Evolutionary conservation across 2,888 invertebrate species (phyloP).

Genomic region (Ormyrus labotus): DNA sequence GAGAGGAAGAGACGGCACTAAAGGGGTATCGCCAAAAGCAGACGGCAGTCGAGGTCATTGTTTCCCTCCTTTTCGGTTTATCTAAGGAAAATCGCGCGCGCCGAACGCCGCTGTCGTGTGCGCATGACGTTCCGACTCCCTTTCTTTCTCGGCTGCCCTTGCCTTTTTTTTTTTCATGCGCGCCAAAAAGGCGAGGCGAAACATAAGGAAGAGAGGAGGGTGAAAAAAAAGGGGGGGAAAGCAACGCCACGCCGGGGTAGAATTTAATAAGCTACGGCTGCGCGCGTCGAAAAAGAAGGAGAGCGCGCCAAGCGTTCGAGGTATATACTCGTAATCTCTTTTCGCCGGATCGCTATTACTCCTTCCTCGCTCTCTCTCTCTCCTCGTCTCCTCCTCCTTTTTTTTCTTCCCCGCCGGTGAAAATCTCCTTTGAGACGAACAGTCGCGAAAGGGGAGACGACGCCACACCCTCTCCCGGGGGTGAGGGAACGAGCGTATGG

Average conservation of each 20-base stretch:
- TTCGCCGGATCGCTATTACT: slow-evolving; percentile 34
- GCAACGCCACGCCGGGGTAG: background rate
- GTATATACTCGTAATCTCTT: slow-evolving; percentile 52
- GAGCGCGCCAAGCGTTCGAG: background rate
- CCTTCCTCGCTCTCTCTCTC: slow-evolving; percentile 12
- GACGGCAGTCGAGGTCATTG: background rate
- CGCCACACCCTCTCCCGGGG: slow-evolving; percentile 25
- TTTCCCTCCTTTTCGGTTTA: slow-evolving; percentile 26
- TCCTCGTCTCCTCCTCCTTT: slow-evolving; percentile 1
- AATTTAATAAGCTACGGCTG: slow-evolving; percentile 50
- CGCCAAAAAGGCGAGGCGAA: background rate
- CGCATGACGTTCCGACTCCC: slow-evolving; percentile 16
- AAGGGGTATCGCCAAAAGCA: slow-evolving; percentile 20
- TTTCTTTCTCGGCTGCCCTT: background rate
- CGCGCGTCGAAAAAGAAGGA: slow-evolving; percentile 30
- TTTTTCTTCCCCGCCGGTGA: background rate
- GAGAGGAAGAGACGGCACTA: background rate
- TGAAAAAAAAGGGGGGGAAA: slow-evolving; percentile 3
- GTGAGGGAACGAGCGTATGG: slow-evolving; percentile 45
- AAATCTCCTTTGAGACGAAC: slow-evolving; percentile 61
- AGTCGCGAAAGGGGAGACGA: slow-evolving; percentile 38
- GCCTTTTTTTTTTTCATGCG: slow-evolving; percentile 11
- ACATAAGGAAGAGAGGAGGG: background rate
- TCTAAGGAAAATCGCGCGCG: slow-evolving; percentile 26
- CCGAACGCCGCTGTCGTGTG: background rate